phyloP scores from a whole-genome alignment of 2,888 invertebrate species.

The Melitaea athalia region DNA sequence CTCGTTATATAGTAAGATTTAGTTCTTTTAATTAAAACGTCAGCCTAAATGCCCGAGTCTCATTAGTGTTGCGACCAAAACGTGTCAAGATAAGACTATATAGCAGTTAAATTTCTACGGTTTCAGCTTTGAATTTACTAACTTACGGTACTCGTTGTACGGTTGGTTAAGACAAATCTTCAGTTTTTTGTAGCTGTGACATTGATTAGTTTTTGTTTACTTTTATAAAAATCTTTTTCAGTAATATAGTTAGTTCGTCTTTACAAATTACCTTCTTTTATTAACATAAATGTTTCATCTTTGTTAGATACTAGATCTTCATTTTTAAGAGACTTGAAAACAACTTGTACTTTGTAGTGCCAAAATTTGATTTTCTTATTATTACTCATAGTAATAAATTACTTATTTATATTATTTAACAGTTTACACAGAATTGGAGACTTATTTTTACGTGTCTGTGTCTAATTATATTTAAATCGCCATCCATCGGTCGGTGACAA shows the following conservation, averaged over 20 bases:
- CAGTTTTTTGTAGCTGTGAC: slow-evolving; percentile 8
- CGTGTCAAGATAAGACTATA: slow-evolving; percentile 13
- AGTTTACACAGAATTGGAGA: too few relatives aligned
- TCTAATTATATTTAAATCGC: too few relatives aligned
- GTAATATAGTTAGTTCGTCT: background rate
- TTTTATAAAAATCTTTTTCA: background rate
- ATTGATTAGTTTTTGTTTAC: slow-evolving; percentile 12
- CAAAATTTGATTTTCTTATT: too few relatives aligned
- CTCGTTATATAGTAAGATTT: slow-evolving; percentile 7
- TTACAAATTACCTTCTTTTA: background rate
- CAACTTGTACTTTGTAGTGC: too few relatives aligned
- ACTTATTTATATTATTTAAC: too few relatives aligned
- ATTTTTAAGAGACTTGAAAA: background rate
- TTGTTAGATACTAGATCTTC: background rate
- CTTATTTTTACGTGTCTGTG: too few relatives aligned
- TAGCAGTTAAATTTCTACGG: background rate
- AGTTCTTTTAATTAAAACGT: slow-evolving; percentile 11
- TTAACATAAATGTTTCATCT: background rate
- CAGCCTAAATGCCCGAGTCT: slow-evolving; percentile 5
- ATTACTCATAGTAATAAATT: too few relatives aligned
- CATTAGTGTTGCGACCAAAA: slow-evolving; percentile 15
- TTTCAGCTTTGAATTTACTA: slow-evolving; percentile 9
- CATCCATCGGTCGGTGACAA: too few relatives aligned
- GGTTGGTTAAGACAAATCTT: slow-evolving; percentile 1
- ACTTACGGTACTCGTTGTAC: slow-evolving; percentile 5